Conservation (phyloP, 2,888 invertebrate species). For the Steinernema scapterisci region DNA sequence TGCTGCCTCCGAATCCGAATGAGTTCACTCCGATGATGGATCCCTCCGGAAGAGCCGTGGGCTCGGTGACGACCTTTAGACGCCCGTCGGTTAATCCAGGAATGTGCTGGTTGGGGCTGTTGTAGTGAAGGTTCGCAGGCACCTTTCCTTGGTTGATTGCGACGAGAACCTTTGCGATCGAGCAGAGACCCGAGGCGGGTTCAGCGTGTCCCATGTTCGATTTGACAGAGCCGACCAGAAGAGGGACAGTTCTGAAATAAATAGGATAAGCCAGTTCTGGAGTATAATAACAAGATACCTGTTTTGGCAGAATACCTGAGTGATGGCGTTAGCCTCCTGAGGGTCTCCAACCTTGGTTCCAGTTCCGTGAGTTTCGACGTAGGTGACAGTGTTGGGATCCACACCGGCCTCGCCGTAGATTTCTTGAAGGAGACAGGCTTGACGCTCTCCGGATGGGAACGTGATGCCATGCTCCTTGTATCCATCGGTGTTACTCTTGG, state of each 20-base stretch:
- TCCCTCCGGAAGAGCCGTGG: constrained; percentile 86
- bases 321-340: constrained; percentile 92
- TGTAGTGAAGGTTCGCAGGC: constrained; percentile 88
- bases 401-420: constrained; percentile 77
- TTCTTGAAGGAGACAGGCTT: constrained; percentile 76
- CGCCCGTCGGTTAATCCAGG: constrained; percentile 87
- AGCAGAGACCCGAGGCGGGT: constrained; percentile 73
- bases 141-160: constrained; percentile 89
- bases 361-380: constrained; percentile 97
- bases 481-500: constrained; percentile 90
- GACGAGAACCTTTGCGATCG: constrained; percentile 73
- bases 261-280: neutral
- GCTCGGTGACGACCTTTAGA: constrained; percentile 84
- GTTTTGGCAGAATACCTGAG: constrained; percentile 85
- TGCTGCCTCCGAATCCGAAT: constrained; percentile 95
- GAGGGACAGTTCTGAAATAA: constrained; percentile 71
- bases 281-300: no score
- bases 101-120: constrained; percentile 84
- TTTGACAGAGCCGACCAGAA: constrained; percentile 92
- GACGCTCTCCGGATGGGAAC: constrained; percentile 74
- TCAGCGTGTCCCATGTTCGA: constrained; percentile 99
- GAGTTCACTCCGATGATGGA: constrained; percentile 85
- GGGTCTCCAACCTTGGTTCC: constrained; percentile 99
- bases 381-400: constrained; percentile 81
- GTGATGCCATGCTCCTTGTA: constrained; percentile 69